Percentiles rank a stretch among this genome's conserved stretches.
Evolutionary conservation across 2,113 vertebrate genomes (phyloP).

Genomic region (Rhinopithecus roxellana): DNA sequence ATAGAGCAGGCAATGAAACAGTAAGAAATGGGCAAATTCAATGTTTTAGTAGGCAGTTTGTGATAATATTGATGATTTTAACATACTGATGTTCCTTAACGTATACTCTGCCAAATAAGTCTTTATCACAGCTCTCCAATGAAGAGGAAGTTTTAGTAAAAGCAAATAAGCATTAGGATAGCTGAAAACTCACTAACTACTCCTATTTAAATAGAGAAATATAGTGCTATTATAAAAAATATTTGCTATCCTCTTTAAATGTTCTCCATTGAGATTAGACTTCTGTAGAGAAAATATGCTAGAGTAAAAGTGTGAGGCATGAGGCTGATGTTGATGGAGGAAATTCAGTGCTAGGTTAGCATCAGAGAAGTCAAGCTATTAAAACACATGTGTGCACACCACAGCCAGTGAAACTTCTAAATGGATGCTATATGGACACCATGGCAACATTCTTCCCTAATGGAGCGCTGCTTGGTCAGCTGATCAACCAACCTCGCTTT

Average conservation of each 20-base stretch:
- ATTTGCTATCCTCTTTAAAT: constrained; percentile 2
- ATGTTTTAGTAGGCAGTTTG: background rate
- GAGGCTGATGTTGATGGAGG: constrained; percentile 32
- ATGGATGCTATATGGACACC: background rate
- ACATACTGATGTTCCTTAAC: background rate
- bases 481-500: background rate
- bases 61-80: constrained; percentile 20
- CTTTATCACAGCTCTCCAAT: constrained; percentile 17
- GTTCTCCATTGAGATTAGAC: constrained; percentile 28
- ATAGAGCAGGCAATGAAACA: background rate
- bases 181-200: constrained; percentile 53
- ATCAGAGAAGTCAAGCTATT: background rate
- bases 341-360: constrained; percentile 21
- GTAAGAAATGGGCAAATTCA: constrained; percentile 13
- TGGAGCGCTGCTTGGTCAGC: background rate
- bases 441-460: background rate
- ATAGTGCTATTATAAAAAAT: constrained; percentile 20
- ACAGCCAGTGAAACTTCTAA: background rate
- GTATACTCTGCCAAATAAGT: background rate
- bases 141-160: constrained; percentile 58
- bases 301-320: constrained; percentile 62
- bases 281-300: constrained; percentile 52
- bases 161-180: constrained; percentile 30
- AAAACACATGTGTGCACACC: background rate
- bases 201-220: constrained; percentile 56